Conservation (phyloP, 2,113 vertebrate species). For the Jacana jacana region DNA sequence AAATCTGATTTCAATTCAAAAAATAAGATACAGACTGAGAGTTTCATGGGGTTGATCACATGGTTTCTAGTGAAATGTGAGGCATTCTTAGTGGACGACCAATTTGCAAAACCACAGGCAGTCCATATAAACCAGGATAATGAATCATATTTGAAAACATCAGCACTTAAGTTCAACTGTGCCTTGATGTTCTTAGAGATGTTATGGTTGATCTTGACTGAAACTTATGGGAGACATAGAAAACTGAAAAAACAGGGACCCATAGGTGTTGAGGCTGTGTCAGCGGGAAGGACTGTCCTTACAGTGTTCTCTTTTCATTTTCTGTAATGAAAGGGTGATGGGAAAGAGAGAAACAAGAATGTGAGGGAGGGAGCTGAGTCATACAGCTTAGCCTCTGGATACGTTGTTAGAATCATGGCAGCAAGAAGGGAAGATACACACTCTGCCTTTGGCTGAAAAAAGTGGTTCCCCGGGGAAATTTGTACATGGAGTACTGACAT, state of each 20-base stretch:
- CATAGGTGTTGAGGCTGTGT: not conserved
- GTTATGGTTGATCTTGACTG: not conserved
- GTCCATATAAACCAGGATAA: not conserved
- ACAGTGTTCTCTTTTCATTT: not conserved
- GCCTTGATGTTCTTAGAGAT: not conserved
- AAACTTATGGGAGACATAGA: not conserved
- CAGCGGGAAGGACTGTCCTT: not conserved
- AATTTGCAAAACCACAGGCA: not conserved
- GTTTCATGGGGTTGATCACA: not conserved
- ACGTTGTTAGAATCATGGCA: not conserved
- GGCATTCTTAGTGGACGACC: not conserved
- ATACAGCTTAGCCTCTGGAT: not conserved
- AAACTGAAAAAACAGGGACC: not conserved
- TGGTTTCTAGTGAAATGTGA: not conserved
- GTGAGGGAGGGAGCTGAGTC: not conserved
- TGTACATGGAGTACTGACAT: not conserved
- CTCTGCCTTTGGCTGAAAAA: not conserved
- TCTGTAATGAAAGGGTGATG: not conserved
- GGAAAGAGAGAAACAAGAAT: not conserved
- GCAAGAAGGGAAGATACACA: not conserved
- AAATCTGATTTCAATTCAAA: not conserved
- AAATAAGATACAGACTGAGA: not conserved
- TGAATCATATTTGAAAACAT: not conserved
- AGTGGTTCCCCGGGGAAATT: not conserved
- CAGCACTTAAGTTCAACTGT: not conserved